Conservation (phyloP, 1,140 invertebrate genomes). For the Drosophila paulistorum region DNA sequence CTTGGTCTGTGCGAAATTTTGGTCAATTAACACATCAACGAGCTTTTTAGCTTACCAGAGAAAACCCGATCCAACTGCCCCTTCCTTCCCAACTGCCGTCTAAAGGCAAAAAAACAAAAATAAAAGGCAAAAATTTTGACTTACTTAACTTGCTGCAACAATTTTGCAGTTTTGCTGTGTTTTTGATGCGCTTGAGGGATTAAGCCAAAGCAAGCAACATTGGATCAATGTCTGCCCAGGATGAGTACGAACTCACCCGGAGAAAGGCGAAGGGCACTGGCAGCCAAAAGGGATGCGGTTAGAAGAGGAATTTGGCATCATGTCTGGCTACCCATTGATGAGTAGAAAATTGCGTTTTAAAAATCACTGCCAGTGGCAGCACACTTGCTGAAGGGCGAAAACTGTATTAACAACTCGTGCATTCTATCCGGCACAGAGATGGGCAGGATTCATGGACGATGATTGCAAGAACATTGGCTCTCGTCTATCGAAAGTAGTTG, state of each 20-base stretch:
- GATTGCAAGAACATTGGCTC: conserved; percentile 10
- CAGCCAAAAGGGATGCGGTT: too few relatives aligned
- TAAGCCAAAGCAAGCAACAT: conserved; percentile 43
- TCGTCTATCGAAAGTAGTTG: conserved; percentile 6
- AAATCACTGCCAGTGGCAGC: conserved; percentile 42
- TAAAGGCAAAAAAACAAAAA: conserved; percentile 20
- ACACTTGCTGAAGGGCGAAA: conserved; percentile 9
- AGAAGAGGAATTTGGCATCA: neutral
- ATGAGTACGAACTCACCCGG: neutral
- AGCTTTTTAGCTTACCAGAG: conserved; percentile 53
- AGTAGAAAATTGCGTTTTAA: conserved; percentile 53
- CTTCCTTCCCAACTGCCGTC: neutral
- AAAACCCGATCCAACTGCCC: neutral
- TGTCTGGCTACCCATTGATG: conserved; percentile 34
- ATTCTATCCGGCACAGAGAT: neutral
- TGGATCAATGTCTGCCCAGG: conserved; percentile 11
- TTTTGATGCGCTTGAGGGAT: conserved; percentile 67
- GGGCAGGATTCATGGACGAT: neutral
- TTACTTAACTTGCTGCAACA: conserved; percentile 63
- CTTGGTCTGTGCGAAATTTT: conserved; percentile 75
- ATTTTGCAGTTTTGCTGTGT: conserved; percentile 42
- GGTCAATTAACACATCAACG: conserved; percentile 82
- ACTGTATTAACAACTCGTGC: conserved; percentile 31
- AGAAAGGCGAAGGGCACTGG: neutral
- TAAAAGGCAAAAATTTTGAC: conserved; percentile 40